Conservation (phyloP, 2,888 invertebrate genomes). For the Rhingia campestris region DNA sequence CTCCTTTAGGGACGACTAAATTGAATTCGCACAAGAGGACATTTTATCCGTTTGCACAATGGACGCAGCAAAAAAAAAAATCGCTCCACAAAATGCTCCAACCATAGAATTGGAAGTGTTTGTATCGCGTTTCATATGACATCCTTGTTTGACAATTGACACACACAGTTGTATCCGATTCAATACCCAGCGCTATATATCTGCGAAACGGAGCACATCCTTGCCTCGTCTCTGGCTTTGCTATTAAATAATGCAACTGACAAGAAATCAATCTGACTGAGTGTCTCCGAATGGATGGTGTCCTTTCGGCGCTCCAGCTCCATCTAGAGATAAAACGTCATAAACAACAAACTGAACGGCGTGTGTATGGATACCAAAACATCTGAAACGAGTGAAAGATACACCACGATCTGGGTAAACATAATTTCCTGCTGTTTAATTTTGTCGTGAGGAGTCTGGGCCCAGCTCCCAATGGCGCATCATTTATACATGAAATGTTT, state of each 20-base stretch:
- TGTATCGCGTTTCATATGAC: neutral
- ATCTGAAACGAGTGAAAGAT: neutral
- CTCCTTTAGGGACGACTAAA: too few species aligned
- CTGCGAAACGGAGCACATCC: neutral
- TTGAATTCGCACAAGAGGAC: too few species aligned
- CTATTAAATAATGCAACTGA: slow-evolving; percentile 39
- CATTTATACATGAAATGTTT: neutral
- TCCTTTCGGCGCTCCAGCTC: neutral
- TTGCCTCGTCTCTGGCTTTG: neutral
- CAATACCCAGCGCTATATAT: neutral
- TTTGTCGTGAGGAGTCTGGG: slow-evolving; percentile 42
- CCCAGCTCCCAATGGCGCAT: neutral
- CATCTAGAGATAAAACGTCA: slow-evolving; percentile 5
- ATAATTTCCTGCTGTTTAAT: slow-evolving; percentile 71
- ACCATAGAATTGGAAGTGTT: slow-evolving; percentile 9
- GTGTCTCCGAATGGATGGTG: neutral
- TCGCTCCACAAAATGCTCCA: too few species aligned
- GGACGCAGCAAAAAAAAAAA: too few species aligned
- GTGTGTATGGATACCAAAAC: neutral
- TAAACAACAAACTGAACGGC: slow-evolving; percentile 25
- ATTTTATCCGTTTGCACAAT: too few species aligned
- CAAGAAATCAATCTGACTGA: slow-evolving; percentile 22
- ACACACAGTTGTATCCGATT: neutral
- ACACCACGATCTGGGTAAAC: slow-evolving; percentile 53
- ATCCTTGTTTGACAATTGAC: slow-evolving; percentile 13